These are phyloP conservation scores for Rhinopomastus cyanomelas DNA, from an alignment of 2,113 vertebrate genomes.

Conservation along the genomic window DNA sequence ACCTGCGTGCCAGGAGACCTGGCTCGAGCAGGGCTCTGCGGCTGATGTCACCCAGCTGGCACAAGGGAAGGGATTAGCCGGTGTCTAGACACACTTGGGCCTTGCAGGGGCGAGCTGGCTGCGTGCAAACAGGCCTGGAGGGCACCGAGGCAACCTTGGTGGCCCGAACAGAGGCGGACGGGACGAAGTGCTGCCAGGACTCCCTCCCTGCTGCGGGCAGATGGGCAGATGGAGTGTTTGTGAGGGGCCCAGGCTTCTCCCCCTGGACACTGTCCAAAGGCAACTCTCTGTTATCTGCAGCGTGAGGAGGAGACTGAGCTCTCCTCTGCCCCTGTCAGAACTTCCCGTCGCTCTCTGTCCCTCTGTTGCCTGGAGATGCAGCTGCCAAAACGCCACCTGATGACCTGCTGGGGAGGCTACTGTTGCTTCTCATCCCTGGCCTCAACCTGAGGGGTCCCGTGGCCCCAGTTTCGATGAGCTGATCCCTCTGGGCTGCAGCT, in stretches of 20 bases:
- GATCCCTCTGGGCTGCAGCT: not conserved
- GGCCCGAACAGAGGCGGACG: not conserved
- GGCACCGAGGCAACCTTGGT: not conserved
- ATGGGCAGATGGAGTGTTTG: not conserved
- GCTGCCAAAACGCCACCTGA: not conserved
- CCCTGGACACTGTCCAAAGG: not conserved
- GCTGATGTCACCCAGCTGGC: conserved; percentile 50
- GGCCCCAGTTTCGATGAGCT: not conserved
- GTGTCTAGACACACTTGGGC: conserved; percentile 18
- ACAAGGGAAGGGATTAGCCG: conserved; percentile 21
- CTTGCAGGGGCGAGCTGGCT: conserved; percentile 6
- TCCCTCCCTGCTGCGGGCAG: not conserved
- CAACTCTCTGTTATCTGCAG: not conserved
- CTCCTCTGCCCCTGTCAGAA: not conserved
- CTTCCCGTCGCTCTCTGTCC: not conserved
- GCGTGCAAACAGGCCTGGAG: conserved; percentile 12
- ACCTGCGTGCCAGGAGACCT: not conserved
- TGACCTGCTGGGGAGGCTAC: not conserved
- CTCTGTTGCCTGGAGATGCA: not conserved
- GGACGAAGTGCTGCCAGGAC: not conserved
- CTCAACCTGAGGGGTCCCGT: not conserved
- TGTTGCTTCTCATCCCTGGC: not conserved
- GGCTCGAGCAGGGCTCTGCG: not conserved
- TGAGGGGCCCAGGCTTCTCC: not conserved
- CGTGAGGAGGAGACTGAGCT: not conserved